Percentiles rank a stretch among this genome's conserved stretches.
phyloP scores from a whole-genome alignment of 2,113 vertebrate species.

The Alaudala cheleensis region DNA sequence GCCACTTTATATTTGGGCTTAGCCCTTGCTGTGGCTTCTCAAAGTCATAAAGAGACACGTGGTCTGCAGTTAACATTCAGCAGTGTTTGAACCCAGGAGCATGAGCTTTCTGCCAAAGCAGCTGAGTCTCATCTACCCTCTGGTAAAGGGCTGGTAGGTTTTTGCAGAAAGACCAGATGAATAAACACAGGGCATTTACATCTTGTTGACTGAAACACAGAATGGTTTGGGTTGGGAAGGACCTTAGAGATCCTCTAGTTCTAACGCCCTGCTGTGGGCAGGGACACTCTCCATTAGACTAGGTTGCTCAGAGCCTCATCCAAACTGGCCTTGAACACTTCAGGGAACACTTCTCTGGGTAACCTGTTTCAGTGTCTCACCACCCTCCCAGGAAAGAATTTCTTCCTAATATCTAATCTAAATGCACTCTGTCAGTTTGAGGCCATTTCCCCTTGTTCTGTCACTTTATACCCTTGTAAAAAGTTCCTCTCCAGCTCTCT shows the following conservation, averaged over 20 bases:
- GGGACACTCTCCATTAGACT: not conserved
- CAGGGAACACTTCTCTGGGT: not conserved
- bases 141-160: not conserved
- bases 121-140: not conserved
- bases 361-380: not conserved
- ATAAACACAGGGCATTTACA: not conserved
- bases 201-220: not conserved
- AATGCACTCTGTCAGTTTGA: not conserved
- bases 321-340: not conserved
- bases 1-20: not conserved
- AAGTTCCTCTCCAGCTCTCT: not conserved
- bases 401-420: not conserved
- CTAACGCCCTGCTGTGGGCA: not conserved
- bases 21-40: not conserved
- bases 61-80: not conserved
- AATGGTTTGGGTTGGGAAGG: not conserved
- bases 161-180: not conserved
- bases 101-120: not conserved
- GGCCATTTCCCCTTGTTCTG: not conserved
- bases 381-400: not conserved
- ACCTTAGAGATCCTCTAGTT: not conserved
- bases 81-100: not conserved
- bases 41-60: rapidly evolving
- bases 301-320: not conserved
- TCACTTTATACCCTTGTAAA: not conserved